These are phyloP conservation scores for Thalassophryne amazonica DNA, from an alignment of 2,797 vertebrate species.

Conservation along the genomic window DNA sequence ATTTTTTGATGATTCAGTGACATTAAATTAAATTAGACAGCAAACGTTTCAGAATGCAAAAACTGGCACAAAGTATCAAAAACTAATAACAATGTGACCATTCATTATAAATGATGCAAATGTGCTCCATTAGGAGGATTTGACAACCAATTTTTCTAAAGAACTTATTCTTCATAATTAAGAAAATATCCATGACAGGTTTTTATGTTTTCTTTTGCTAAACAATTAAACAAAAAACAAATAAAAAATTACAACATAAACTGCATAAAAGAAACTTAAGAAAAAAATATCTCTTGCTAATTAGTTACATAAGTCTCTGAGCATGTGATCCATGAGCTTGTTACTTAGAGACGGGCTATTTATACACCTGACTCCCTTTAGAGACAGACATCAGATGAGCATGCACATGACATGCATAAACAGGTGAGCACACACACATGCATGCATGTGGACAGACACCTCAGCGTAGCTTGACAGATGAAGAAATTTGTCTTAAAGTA, in stretches of 20 bases:
- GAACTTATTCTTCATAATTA: no score
- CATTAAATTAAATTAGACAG: not conserved
- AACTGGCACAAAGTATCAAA: not conserved
- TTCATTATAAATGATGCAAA: not conserved
- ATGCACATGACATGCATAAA: constrained; percentile 8
- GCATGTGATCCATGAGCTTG: constrained; percentile 15
- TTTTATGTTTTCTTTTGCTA: no score
- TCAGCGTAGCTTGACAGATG: constrained; percentile 14
- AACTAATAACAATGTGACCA: not conserved
- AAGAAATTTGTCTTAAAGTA: not conserved
- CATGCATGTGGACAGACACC: constrained; percentile 18
- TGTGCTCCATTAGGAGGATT: no score
- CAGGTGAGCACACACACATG: not conserved
- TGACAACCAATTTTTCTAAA: no score
- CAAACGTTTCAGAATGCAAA: not conserved
- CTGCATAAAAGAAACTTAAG: constrained; percentile 3
- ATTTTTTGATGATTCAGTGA: not conserved
- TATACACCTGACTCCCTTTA: constrained; percentile 50
- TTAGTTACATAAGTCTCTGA: not conserved
- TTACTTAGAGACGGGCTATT: constrained; percentile 69
- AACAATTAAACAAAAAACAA: no score
- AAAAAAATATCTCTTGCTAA: not conserved
- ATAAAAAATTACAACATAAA: constrained; percentile 5
- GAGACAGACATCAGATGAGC: constrained; percentile 23
- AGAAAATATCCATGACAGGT: no score